Evolutionary conservation across 2,888 invertebrate species (phyloP).

Genomic region (Acrobasis suavella): DNA sequence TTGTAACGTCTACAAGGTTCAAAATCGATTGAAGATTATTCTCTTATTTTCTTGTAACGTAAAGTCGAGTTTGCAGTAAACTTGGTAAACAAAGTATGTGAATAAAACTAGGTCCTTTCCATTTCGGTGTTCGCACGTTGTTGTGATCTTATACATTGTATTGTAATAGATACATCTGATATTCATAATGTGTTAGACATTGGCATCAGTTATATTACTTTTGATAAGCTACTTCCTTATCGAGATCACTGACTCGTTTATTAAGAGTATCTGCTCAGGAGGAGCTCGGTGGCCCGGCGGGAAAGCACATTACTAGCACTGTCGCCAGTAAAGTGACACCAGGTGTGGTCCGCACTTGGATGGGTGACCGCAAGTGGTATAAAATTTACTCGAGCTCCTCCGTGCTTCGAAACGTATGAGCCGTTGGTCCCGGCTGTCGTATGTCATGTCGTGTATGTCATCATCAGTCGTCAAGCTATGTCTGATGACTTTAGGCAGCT

Average conservation of each 20-base stretch:
- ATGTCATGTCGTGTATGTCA: no score
- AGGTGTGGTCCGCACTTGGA: no score
- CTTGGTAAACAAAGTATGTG: not conserved
- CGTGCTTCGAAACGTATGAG: no score
- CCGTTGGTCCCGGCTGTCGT: no score
- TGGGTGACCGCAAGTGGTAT: no score
- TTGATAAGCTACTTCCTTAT: constrained; percentile 13
- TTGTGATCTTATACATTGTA: not conserved
- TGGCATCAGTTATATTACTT: not conserved
- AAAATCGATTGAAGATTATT: constrained; percentile 44
- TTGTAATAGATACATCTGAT: not conserved
- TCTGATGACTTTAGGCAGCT: no score
- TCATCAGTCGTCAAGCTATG: no score
- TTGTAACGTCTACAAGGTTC: constrained; percentile 53
- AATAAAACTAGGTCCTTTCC: constrained; percentile 19
- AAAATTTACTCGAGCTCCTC: no score
- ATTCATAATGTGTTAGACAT: constrained; percentile 6
- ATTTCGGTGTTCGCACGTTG: constrained; percentile 21
- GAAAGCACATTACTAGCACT: no score
- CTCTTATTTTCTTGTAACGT: constrained; percentile 33
- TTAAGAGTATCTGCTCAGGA: not conserved
- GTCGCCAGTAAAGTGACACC: no score
- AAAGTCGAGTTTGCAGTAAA: constrained; percentile 12
- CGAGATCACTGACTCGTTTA: not conserved
- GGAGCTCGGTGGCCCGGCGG: no score